A percentile compares a stretch with the other conserved stretches of the same genome.
phyloP scores from a whole-genome alignment of 2,797 vertebrate species.

The Trachops cirrhosus region DNA sequence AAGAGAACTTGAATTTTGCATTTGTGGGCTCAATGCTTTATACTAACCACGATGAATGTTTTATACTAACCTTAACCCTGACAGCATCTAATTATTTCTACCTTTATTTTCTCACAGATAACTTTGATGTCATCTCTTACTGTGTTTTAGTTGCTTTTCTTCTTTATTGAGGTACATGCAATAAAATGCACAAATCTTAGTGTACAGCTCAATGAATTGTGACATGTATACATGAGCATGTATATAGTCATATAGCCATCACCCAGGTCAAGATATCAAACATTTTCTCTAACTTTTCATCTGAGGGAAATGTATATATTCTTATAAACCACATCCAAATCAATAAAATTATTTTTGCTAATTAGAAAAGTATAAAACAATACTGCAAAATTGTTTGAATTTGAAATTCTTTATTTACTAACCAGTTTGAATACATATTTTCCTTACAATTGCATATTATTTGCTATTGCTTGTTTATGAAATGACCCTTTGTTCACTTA shows the following conservation, averaged over 20 bases:
- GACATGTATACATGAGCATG: background rate
- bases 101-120: slow-evolving; percentile 19
- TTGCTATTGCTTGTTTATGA: background rate
- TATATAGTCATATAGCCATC: background rate
- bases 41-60: background rate
- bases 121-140: background rate
- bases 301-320: background rate
- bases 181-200: background rate
- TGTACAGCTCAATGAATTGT: background rate
- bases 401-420: background rate
- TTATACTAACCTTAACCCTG: background rate
- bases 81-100: background rate
- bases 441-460: background rate
- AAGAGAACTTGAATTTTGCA: background rate
- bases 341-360: background rate
- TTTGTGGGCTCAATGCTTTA: background rate
- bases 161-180: background rate
- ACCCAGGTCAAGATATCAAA: background rate
- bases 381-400: background rate
- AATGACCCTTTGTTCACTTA: background rate
- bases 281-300: background rate
- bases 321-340: background rate
- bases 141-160: background rate
- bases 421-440: background rate
- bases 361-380: background rate